These are phyloP conservation scores for Scleropages formosus DNA, from an alignment of 2,797 vertebrate genomes.

Conservation along the genomic window DNA sequence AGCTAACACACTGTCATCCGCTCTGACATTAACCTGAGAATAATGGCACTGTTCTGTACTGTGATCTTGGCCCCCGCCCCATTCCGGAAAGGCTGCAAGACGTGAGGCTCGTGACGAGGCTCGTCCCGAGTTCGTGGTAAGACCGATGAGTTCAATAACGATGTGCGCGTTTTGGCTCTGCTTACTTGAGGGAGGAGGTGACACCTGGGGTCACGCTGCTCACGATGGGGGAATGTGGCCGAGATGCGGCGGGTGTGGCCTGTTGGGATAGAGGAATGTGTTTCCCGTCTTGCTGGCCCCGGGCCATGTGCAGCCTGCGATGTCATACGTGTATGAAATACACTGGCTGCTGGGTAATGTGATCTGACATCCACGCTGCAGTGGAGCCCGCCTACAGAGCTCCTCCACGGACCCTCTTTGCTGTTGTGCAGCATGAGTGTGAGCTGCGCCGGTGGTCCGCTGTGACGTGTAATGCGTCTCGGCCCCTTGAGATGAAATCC, in stretches of 20 bases:
- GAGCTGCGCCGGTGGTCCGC: too few species aligned
- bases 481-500: too few species aligned
- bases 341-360: slow-evolving; percentile 15
- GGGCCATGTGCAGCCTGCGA: slow-evolving; percentile 4
- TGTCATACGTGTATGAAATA: background rate
- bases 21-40: slow-evolving; percentile 11
- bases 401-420: background rate
- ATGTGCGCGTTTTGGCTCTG: background rate
- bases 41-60: slow-evolving; percentile 11
- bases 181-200: background rate
- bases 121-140: background rate
- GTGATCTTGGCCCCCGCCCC: background rate
- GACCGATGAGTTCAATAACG: background rate
- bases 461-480: too few species aligned
- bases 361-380: slow-evolving; percentile 10
- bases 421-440: too few species aligned
- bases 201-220: slow-evolving; percentile 1
- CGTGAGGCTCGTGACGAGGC: background rate
- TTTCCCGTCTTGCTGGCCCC: background rate
- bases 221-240: background rate
- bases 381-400: background rate
- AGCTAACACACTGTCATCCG: slow-evolving; percentile 13
- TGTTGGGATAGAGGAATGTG: background rate
- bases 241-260: background rate
- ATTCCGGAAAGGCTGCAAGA: background rate